These are phyloP conservation scores for Hemistola chrysoprasaria DNA, from an alignment of 2,888 invertebrate species.

Conservation along the genomic window DNA sequence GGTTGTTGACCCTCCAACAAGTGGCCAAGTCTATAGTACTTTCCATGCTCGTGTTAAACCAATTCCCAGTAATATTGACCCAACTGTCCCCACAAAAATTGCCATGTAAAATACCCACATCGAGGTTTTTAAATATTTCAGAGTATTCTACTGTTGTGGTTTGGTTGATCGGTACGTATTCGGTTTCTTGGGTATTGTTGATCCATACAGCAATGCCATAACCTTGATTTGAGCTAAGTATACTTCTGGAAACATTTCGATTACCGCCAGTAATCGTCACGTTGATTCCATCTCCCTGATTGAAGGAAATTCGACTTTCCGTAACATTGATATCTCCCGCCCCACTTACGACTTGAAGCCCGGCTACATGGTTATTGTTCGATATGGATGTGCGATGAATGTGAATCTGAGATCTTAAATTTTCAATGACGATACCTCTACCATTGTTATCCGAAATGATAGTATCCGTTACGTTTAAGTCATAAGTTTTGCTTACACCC, in stretches of 20 bases:
- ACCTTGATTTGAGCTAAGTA: conserved; percentile 92
- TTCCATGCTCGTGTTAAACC: conserved; percentile 89
- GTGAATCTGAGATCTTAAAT: conserved; percentile 93
- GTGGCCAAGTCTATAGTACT: conserved; percentile 92
- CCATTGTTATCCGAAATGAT: conserved; percentile 95
- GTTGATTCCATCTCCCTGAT: conserved; percentile 97
- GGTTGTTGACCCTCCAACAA: conserved; percentile 86
- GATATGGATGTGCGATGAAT: conserved; percentile 91
- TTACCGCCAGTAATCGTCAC: conserved; percentile 97
- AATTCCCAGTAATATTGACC: conserved; percentile 96
- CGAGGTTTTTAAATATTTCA: conserved; percentile 92
- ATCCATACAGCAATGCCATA: conserved; percentile 95
- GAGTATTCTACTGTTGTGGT: conserved; percentile 94
- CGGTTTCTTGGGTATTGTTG: conserved; percentile 90
- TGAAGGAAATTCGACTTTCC: conserved; percentile 93
- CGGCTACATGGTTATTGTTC: conserved; percentile 94
- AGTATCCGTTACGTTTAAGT: conserved; percentile 93
- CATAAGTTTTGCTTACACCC: conserved; percentile 89
- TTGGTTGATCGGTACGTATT: conserved; percentile 91
- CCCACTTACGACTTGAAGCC: conserved; percentile 94
- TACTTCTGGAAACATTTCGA: conserved; percentile 93
- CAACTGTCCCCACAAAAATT: conserved; percentile 94
- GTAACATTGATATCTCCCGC: conserved; percentile 97
- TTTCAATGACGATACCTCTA: conserved; percentile 96
- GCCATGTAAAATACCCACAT: conserved; percentile 94